These are phyloP conservation scores for Coelopa pilipes DNA, from an alignment of 2,888 invertebrate species.

Conservation along the genomic window DNA sequence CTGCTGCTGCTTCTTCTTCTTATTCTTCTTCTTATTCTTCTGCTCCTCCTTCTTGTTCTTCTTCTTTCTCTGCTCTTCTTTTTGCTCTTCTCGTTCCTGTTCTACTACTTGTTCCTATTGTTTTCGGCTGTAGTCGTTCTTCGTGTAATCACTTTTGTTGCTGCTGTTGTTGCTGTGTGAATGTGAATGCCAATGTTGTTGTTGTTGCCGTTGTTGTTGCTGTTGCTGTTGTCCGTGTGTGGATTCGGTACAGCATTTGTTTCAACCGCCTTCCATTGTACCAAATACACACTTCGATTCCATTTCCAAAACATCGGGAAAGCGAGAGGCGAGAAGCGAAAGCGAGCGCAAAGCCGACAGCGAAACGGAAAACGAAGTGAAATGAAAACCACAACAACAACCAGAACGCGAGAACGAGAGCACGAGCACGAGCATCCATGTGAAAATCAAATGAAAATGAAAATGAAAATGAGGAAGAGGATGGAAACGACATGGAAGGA, in stretches of 20 bases:
- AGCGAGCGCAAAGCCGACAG: not conserved
- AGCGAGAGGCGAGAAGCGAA: not conserved
- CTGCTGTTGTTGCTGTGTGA: too few species aligned
- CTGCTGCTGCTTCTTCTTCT: slow-evolving; percentile 20
- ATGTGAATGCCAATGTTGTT: not conserved
- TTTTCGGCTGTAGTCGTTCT: not conserved
- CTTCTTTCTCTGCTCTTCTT: slow-evolving; percentile 4
- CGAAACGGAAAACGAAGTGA: not conserved
- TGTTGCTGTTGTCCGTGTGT: not conserved
- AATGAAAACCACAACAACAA: slow-evolving; percentile 4
- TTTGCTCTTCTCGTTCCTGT: too few species aligned
- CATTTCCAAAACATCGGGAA: slow-evolving; percentile 19
- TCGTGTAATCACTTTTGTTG: too few species aligned
- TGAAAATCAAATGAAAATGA: not conserved
- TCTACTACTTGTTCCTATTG: slow-evolving; percentile 17
- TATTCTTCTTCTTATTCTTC: slow-evolving; percentile 15
- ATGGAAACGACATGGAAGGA: not conserved
- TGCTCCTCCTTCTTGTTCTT: not conserved
- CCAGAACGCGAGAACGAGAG: not conserved
- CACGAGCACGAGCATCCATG: not conserved
- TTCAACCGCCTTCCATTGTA: slow-evolving; percentile 52
- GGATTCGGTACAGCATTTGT: not conserved
- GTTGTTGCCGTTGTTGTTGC: not conserved
- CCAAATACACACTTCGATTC: slow-evolving; percentile 58
- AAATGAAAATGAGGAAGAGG: not conserved